Conservation (phyloP, 2,797 vertebrate species). For the Poecilia gillii region DNA sequence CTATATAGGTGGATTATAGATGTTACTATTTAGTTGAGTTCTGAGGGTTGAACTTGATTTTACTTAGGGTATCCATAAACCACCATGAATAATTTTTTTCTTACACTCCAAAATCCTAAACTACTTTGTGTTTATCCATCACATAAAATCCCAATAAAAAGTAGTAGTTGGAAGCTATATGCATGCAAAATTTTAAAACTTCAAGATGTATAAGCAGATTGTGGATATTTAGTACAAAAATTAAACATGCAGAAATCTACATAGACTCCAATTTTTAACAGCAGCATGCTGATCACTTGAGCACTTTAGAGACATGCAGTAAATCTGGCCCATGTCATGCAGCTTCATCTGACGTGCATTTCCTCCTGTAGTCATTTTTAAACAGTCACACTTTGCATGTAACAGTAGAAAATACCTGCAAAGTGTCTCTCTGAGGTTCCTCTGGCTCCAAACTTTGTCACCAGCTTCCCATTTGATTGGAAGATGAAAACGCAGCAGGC, state of each 20-base stretch:
- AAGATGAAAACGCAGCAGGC: slow-evolving; percentile 98
- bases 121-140: not conserved
- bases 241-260: slow-evolving; percentile 23
- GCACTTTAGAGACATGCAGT: slow-evolving; percentile 36
- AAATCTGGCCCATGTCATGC: slow-evolving; percentile 65
- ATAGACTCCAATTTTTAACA: slow-evolving; percentile 10
- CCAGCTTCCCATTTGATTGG: slow-evolving; percentile 96
- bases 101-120: not conserved
- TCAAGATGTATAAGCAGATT: slow-evolving; percentile 9
- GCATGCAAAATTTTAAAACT: not conserved
- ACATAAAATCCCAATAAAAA: slow-evolving; percentile 2
- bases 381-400: not conserved
- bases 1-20: not conserved
- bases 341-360: not conserved
- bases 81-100: not conserved
- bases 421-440: slow-evolving; percentile 93
- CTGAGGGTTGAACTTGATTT: not conserved
- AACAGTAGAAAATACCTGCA: slow-evolving; percentile 79
- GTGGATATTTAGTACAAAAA: slow-evolving; percentile 6
- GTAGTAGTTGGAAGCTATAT: not conserved
- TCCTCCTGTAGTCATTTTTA: not conserved
- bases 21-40: not conserved
- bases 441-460: slow-evolving; percentile 92
- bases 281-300: slow-evolving; percentile 35
- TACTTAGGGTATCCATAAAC: not conserved